These are phyloP conservation scores for Byasa hedistus DNA, from an alignment of 2,888 invertebrate genomes.

Conservation along the genomic window DNA sequence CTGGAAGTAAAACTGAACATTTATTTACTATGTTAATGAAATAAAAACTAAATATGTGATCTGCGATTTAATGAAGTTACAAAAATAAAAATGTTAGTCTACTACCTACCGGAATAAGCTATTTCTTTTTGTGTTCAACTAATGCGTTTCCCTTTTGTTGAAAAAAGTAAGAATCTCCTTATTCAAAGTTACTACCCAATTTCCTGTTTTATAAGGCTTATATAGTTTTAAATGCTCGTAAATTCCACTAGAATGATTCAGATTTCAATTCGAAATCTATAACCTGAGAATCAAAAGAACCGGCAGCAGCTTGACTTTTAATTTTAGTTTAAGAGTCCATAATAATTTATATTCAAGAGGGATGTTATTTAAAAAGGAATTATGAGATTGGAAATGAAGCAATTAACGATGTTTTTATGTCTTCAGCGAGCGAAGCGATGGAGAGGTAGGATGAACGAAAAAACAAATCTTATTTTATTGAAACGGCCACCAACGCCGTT, in stretches of 20 bases:
- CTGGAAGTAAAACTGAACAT: no score
- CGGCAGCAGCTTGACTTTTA: slow-evolving; percentile 6
- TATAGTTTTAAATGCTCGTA: slow-evolving; percentile 10
- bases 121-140: no score
- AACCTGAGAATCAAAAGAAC: slow-evolving; percentile 6
- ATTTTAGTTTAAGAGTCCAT: background rate
- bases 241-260: background rate
- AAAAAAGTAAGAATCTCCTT: background rate
- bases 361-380: slow-evolving; percentile 37
- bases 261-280: slow-evolving; percentile 13
- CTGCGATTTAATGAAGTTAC: no score
- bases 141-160: background rate
- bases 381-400: slow-evolving; percentile 41
- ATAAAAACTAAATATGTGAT: no score
- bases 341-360: slow-evolving; percentile 19
- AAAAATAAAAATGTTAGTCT: no score
- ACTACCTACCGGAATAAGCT: no score
- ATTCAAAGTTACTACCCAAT: background rate
- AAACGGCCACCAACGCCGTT: slow-evolving; percentile 59
- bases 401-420: slow-evolving; percentile 55
- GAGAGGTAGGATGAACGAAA: slow-evolving; percentile 43
- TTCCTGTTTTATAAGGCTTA: background rate
- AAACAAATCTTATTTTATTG: slow-evolving; percentile 43
- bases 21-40: no score
- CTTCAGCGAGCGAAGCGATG: slow-evolving; percentile 57